Conservation (phyloP, 2,113 vertebrate species). For the Lutjanus erythropterus region DNA sequence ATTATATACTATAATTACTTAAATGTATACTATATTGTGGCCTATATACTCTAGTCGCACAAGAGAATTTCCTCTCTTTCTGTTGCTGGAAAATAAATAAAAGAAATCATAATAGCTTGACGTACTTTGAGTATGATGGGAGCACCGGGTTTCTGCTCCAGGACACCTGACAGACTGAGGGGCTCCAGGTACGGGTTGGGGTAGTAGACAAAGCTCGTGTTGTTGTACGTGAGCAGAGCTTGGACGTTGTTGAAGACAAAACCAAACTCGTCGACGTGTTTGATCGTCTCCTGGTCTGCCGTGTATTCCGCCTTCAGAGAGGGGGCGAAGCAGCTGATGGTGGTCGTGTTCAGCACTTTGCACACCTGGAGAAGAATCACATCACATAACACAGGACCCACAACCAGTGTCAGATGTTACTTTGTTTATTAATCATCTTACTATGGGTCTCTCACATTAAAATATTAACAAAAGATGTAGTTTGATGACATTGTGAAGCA, state of each 20-base stretch:
- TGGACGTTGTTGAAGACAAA: conserved; percentile 99
- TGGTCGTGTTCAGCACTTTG: conserved; percentile 92
- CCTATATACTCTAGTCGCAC: too few species aligned
- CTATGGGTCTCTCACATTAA: too few species aligned
- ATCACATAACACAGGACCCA: neutral
- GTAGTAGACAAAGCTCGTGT: conserved; percentile 96
- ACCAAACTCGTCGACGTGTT: conserved; percentile 95
- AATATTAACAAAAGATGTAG: too few species aligned
- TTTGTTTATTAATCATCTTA: too few species aligned
- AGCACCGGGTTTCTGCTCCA: conserved; percentile 97
- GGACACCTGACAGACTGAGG: conserved; percentile 90
- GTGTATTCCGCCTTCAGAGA: conserved; percentile 89
- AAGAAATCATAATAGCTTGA: neutral
- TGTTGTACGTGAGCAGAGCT: conserved; percentile 93
- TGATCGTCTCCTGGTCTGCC: conserved; percentile 88
- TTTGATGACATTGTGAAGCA: too few species aligned
- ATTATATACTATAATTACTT: too few species aligned
- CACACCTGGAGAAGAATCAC: conserved; percentile 87
- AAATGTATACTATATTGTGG: too few species aligned
- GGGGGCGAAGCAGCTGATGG: conserved; percentile 92
- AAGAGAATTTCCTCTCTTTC: neutral
- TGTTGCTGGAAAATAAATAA: neutral
- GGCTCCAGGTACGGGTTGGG: conserved; percentile 96
- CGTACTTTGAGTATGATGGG: conserved; percentile 97
- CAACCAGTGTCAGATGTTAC: neutral